These are phyloP conservation scores for Dasyurus viverrinus DNA, from an alignment of 2,113 vertebrate genomes.

Conservation along the genomic window DNA sequence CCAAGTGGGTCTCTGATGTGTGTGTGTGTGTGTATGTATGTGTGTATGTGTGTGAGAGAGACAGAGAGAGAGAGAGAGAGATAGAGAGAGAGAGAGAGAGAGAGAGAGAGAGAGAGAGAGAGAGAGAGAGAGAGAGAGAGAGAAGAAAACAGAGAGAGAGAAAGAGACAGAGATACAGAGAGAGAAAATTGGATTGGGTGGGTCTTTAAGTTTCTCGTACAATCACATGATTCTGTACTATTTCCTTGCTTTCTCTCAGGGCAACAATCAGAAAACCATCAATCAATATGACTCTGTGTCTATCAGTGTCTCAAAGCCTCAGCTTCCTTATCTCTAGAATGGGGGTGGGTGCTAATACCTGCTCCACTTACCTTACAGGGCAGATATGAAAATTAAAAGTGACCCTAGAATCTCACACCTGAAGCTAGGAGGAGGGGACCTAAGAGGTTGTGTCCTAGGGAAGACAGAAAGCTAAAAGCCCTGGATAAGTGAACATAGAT, in stretches of 20 bases:
- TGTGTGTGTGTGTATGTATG: neutral
- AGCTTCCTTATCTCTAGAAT: neutral
- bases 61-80: neutral
- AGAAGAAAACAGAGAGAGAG: too few species aligned
- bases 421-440: neutral
- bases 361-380: neutral
- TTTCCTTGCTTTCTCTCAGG: neutral
- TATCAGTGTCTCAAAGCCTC: neutral
- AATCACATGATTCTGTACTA: neutral
- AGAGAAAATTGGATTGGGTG: neutral
- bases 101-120: too few species aligned
- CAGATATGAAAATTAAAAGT: neutral
- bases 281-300: neutral
- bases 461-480: neutral
- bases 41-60: too few species aligned
- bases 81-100: neutral
- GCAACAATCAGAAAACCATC: neutral
- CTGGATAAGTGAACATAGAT: neutral
- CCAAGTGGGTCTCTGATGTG: neutral
- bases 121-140: too few species aligned
- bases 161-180: too few species aligned
- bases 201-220: neutral
- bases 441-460: neutral
- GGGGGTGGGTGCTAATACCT: neutral
- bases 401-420: neutral